Evolutionary conservation across 2,888 invertebrate genomes (phyloP), one percentile per base, ranked within the genome.

Genomic region (Alcis repandata): DNA sequence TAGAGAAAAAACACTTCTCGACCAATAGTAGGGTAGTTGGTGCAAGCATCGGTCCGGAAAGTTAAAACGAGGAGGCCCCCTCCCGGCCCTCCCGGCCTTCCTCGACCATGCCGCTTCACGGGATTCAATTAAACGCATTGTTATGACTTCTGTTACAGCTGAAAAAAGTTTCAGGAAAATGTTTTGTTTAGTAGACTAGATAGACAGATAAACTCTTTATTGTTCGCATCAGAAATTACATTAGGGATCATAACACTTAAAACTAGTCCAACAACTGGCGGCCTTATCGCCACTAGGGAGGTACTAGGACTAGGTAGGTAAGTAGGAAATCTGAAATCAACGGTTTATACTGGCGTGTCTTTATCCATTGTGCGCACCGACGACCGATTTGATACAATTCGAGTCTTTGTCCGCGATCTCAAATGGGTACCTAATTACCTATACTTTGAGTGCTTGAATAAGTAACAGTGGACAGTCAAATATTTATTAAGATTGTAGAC

Each of bases 1-100:
- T 17, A 41, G 19, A 9, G 10, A 17, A 10, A 17, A 15, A 17
- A 40, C 22, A 32, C 19, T 19, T n/a, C 22, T 15, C 32, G 10
- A 59, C 48, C 69, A 54, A 65, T 72, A 53, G 74, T 76, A 75
- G 54, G 40, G 59, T 38, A 48, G 22, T 57, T 45, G 67, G 61
- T 51, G 59, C 59, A 68, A 9, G 63, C 83, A 83, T 52, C 80
- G 75, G 79, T 67, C 84, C 87, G 86, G 85, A 87, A 88, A 88
- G 87, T 88, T 87, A 88, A 88, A 87, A 87, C 86, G 85, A 75
- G 73, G 76, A 67, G 76, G 63, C 70, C 64, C 70, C 68, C 19
- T 19, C 51, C 51, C 74, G 73, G 66, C 69, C 68, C 71, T 69
- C 66, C 60, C 41, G 65, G 58, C 66, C 63, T 67, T 72, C 72